Base-by-base conservation (phyloP, 2,113 vertebrate species). In the Myotis lucifugus region DNA sequence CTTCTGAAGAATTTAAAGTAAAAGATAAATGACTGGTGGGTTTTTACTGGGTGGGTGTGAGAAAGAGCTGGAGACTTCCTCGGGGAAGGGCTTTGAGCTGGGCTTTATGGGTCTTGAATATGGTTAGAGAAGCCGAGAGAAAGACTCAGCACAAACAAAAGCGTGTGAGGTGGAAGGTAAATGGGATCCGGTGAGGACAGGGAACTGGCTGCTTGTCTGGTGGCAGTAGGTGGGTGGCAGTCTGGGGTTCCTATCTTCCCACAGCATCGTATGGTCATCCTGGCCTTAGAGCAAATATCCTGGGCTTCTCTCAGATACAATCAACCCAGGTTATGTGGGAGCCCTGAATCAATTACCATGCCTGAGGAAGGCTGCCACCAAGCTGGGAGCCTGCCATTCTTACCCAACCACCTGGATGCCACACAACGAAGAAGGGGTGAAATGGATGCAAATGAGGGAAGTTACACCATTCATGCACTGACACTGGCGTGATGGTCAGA, bases 1-100 rank as follows among this genome's bases (percentile, higher is more conserved):
- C 74, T 88, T 83, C 25, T 54, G 50, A 40, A 67, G 52, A 88
- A 69, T 81, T 61, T 88, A 67, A 96, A 84, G 19, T 67, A 19
- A 42, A 79, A 74, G 69, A 61, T 74, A 29, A 81, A 34, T 25
- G 40, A 25, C 11, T 79, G 66, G 48, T 85, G 34, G 85, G 79
- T 61, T 54, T 85, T 70, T 29, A 81, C 25, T 15, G 15, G 15
- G 46, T 74, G 15, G 5, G 10, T 42, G 29, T 81, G 42, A 70
- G 32, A 40, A 85, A 81, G 40, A 29, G 8, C 50, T 84, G 67
- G 74, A 61, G 34, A n/a, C 18, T 77, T 93, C 25, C 14, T 70
- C 67, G 14, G 11, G 52, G 21, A 82, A 94, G 52, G 56, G 9
- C 40, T 70, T 76, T 81, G 40, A 70, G 12, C 10, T n/a, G 70